A percentile compares a stretch with the other conserved stretches of the same genome.
These are phyloP conservation scores for Capreolus pygargus DNA, from an alignment of 2,113 vertebrate genomes.

Conservation along the genomic window DNA sequence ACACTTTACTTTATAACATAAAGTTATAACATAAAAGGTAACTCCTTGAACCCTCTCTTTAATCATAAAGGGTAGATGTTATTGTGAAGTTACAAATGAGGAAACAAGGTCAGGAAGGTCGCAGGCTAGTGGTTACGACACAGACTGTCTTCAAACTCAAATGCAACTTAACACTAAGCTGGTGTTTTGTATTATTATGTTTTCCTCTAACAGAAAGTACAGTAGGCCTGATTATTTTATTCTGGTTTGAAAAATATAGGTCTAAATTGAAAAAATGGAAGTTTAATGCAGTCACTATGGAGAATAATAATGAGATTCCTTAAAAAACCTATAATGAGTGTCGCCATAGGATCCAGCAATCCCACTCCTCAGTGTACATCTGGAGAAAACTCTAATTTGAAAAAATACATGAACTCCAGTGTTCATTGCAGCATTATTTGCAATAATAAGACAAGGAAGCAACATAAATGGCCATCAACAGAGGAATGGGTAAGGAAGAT, in stretches of 20 bases:
- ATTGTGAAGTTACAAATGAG: not conserved
- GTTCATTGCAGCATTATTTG: not conserved
- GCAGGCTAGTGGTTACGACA: not conserved
- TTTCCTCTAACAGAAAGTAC: not conserved
- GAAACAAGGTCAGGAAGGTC: not conserved
- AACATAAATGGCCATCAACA: not conserved
- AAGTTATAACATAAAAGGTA: not conserved
- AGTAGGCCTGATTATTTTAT: not conserved
- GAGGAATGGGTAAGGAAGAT: not conserved
- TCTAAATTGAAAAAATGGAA: not conserved
- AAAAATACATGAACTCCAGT: not conserved
- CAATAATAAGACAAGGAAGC: not conserved
- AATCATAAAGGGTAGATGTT: not conserved
- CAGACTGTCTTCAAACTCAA: not conserved
- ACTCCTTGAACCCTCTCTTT: not conserved
- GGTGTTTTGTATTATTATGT: not conserved
- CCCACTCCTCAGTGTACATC: not conserved
- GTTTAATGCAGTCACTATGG: not conserved
- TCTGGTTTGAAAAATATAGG: not conserved
- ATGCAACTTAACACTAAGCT: accelerated
- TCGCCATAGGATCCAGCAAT: not conserved
- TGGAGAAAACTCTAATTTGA: not conserved
- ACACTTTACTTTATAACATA: too few relatives aligned
- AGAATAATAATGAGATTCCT: not conserved
- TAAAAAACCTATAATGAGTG: not conserved